Base-by-base conservation (phyloP, 2,888 invertebrate genomes). In the Agrotis ipsilon region DNA sequence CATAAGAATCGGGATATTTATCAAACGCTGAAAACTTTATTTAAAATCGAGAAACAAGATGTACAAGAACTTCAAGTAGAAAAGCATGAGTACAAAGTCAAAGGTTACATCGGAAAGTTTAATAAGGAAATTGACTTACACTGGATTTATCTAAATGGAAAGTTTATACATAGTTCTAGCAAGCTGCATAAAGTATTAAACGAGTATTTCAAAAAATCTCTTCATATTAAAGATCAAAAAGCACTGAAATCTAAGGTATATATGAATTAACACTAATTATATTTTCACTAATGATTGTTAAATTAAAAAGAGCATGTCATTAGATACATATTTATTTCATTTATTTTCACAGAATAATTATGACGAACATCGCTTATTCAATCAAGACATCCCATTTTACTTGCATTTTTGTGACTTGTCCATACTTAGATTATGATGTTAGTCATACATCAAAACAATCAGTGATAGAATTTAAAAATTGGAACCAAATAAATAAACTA, bases 81-180 rank as follows among this genome's bases (percentile, higher is more conserved):
- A 85, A 96, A 95, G 65, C 90, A 91, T 75, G 78, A 90, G 63
- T 96, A 97, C 80, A 94, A 93, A 84, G 92, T 97, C 14, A 94
- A 93, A 77, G 97, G 97, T 0, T 96, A 96, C 80, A 94, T 98
- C 68, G 96, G 96, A 54, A 97, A 94, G 79, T 82, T 73, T 66
- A 79, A 84, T 46, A 79, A 67, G 5, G 85, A 86, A 11, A 18
- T 73, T 46, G 86, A 83, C 49, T 83, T 80, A 59, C 89, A 97
- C 84, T 97, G 97, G 92, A 92, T 98, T 59, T 98, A 96, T 90
- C 93, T 98, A 7, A 98, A 98, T 92, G 97, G 96, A 80, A 94
- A 97, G 79, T 94, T 96, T 54, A 89, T 98, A 4, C 81, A 91
- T 60, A 96, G 96, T 72, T 55, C 39, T 62, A 94, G 96, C 48